These are phyloP conservation scores for Drosophila neonasuta DNA, from an alignment of 2,888 invertebrate genomes.

Conservation along the genomic window DNA sequence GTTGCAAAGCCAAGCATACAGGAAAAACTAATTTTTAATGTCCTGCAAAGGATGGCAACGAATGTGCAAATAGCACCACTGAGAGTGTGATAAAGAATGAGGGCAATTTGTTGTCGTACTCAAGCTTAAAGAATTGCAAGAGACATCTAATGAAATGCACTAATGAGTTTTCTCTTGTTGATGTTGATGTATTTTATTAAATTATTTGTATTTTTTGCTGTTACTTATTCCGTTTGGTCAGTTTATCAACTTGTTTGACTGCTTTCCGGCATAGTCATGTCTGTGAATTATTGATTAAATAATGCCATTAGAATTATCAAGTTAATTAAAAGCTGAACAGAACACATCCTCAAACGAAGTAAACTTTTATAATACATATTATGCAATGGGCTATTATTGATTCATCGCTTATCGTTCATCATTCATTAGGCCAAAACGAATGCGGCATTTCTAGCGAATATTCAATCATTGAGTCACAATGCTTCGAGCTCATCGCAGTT, in stretches of 20 bases:
- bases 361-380: not conserved
- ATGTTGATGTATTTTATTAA: not conserved
- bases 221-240: not conserved
- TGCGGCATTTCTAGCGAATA: not conserved
- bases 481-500: conserved; percentile 35
- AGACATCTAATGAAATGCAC: conserved; percentile 7
- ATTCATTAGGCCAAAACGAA: not conserved
- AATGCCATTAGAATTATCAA: not conserved
- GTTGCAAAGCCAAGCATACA: conserved; percentile 42
- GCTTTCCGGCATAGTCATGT: not conserved
- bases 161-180: conserved; percentile 2
- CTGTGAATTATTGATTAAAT: not conserved
- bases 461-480: conserved; percentile 23
- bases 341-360: not conserved
- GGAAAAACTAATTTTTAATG: conserved; percentile 62
- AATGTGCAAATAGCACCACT: conserved; percentile 4
- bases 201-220: not conserved
- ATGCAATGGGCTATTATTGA: conserved; percentile 8
- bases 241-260: not conserved
- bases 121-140: not conserved
- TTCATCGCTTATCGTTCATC: conserved; percentile 15
- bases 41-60: not conserved
- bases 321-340: not conserved
- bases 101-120: conserved; percentile 15
- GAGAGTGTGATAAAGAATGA: conserved; percentile 14